Evolutionary conservation across 37 sponge, comb jelly and placozoan genomes (phyloP).

Genomic region (Petrosia ficiformis): DNA sequence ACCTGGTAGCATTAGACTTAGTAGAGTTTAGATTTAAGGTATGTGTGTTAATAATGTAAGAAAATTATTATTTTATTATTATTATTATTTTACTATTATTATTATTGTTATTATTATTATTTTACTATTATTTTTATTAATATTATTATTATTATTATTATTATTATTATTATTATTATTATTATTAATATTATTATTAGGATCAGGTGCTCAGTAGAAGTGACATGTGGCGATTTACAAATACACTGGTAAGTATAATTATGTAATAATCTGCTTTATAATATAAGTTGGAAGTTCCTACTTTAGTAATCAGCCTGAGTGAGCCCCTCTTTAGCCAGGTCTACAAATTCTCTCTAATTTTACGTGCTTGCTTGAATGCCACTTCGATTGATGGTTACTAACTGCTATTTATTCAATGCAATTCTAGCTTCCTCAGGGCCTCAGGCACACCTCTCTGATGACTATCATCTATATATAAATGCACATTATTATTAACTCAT

Average conservation of each 20-base stretch:
- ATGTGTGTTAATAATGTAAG: not conserved
- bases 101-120: not conserved
- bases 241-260: conserved; percentile 60
- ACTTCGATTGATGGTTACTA: too few species aligned
- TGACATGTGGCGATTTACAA: conserved; percentile 87
- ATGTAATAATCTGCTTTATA: not conserved
- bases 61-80: not conserved
- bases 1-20: conserved; percentile 51
- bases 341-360: too few species aligned
- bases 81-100: not conserved
- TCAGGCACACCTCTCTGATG: not conserved
- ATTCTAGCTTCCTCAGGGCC: too few species aligned
- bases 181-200: conserved; percentile 6
- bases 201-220: conserved; percentile 68
- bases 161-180: not conserved
- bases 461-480: too few species aligned
- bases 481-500: too few species aligned
- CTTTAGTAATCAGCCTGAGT: too few species aligned
- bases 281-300: not conserved
- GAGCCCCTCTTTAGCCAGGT: too few species aligned
- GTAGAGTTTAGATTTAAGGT: conserved; percentile 62
- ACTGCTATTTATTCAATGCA: too few species aligned
- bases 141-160: not conserved
- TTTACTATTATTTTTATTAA: not conserved
- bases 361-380: too few species aligned